phyloP scores from a whole-genome alignment of 2,797 vertebrate species.

The Stomatorhinus walkeri region DNA sequence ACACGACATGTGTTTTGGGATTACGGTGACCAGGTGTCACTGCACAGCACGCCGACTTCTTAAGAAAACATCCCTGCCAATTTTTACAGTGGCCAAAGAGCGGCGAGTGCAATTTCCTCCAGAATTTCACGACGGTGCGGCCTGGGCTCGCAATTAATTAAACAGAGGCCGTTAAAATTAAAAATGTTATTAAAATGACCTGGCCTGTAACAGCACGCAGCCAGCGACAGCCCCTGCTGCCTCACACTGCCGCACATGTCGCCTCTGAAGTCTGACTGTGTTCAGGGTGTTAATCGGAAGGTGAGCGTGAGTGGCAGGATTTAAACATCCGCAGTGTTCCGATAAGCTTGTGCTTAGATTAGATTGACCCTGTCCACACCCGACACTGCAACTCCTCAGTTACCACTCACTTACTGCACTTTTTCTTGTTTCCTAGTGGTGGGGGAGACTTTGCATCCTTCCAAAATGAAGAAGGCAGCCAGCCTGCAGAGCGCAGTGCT shows the following conservation, averaged over 20 bases:
- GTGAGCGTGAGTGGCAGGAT: constrained; percentile 46
- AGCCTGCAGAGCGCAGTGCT: constrained; percentile 7
- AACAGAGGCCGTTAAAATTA: constrained; percentile 56
- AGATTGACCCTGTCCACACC: constrained; percentile 37
- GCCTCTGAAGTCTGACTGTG: constrained; percentile 31
- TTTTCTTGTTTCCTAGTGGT: not conserved
- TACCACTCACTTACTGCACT: not conserved
- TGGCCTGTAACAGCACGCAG: constrained; percentile 48
- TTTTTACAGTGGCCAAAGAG: constrained; percentile 41
- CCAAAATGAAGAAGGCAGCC: not conserved
- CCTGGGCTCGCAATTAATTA: constrained; percentile 47
- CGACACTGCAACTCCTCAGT: constrained; percentile 1
- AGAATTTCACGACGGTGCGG: constrained; percentile 43
- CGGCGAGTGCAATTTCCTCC: constrained; percentile 42
- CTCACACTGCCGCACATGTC: constrained; percentile 36
- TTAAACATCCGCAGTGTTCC: constrained; percentile 40
- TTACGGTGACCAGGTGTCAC: constrained; percentile 37
- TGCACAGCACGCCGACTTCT: constrained; percentile 48
- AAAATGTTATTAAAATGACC: constrained; percentile 65
- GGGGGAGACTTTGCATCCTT: not conserved
- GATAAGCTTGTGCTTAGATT: constrained; percentile 45
- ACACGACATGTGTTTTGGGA: constrained; percentile 42
- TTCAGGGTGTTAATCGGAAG: constrained; percentile 53
- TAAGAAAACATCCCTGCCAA: constrained; percentile 52
- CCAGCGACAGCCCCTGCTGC: not conserved